phyloP scores from a whole-genome alignment of 2,797 vertebrate genomes.

The Xenentodon cancila region DNA sequence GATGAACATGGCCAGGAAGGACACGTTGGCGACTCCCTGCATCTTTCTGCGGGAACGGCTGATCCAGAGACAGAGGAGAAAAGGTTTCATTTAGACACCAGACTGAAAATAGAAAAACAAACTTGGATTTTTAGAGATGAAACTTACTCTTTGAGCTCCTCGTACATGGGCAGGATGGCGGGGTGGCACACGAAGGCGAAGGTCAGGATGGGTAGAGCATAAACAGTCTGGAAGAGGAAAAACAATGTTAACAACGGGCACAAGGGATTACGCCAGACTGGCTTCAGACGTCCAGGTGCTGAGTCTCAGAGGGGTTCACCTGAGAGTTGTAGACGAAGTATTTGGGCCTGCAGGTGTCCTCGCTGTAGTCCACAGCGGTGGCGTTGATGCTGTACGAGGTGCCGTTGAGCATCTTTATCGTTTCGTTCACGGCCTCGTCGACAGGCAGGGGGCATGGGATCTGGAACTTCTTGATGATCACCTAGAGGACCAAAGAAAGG shows the following conservation, averaged over 20 bases:
- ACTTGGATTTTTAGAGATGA: neutral
- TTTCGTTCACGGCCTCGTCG: slow-evolving; percentile 64
- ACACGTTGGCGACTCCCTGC: slow-evolving; percentile 96
- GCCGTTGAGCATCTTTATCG: slow-evolving; percentile 64
- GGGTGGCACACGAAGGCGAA: slow-evolving; percentile 99
- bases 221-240: slow-evolving; percentile 86
- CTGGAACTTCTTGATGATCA: slow-evolving; percentile 97
- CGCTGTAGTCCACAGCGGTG: slow-evolving; percentile 59
- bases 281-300: neutral
- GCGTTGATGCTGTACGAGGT: slow-evolving; percentile 51
- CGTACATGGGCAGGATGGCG: slow-evolving; percentile 96
- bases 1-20: slow-evolving; percentile 96
- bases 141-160: slow-evolving; percentile 93
- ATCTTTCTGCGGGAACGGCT: slow-evolving; percentile 94
- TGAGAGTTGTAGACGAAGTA: slow-evolving; percentile 96
- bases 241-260: neutral
- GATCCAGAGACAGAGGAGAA: slow-evolving; percentile 5
- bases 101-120: no score
- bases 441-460: slow-evolving; percentile 85
- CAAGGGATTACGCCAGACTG: accelerated
- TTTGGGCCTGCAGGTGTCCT: slow-evolving; percentile 86
- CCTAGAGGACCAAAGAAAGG: slow-evolving; percentile 75
- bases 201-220: slow-evolving; percentile 94
- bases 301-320: slow-evolving; percentile 68
- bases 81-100: neutral